phyloP scores from a whole-genome alignment of 2,888 invertebrate genomes.

The Ophonus ardosiacus region DNA sequence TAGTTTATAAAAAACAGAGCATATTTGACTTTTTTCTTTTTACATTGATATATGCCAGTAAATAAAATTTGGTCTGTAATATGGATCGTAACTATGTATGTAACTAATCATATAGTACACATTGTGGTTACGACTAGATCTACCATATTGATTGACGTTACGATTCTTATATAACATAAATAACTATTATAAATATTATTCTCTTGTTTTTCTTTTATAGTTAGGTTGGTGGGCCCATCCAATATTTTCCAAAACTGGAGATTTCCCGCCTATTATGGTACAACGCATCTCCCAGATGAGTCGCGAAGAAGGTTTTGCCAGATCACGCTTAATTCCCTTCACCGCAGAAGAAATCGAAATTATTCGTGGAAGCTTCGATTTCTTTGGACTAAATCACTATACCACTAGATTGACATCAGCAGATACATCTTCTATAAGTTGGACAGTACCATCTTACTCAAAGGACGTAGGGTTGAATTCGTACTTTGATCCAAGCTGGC shows the following conservation, averaged over 20 bases:
- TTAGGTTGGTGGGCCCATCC: conserved; percentile 69
- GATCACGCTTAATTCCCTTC: conserved; percentile 52
- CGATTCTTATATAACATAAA: too few species aligned
- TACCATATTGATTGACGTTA: too few species aligned
- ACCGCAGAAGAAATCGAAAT: conserved; percentile 65
- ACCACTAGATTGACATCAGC: conserved; percentile 67
- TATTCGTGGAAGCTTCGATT: conserved; percentile 75
- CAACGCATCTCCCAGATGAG: conserved; percentile 41
- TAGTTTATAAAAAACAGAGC: too few species aligned
- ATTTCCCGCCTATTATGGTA: conserved; percentile 59
- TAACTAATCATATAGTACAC: too few species aligned
- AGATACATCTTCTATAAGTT: background rate
- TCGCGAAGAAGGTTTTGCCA: conserved; percentile 30
- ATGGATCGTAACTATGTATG: too few species aligned
- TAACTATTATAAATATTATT: background rate
- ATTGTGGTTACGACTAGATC: too few species aligned
- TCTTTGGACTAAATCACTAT: conserved; percentile 77
- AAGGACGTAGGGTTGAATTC: conserved; percentile 64
- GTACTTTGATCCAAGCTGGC: conserved; percentile 68
- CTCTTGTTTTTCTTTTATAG: background rate
- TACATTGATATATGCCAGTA: too few species aligned
- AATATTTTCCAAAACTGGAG: conserved; percentile 63
- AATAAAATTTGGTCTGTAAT: too few species aligned
- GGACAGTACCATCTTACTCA: conserved; percentile 62
- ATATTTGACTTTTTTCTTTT: too few species aligned